Base-by-base conservation (phyloP, 2,113 vertebrate genomes). In the Daubentonia madagascariensis region DNA sequence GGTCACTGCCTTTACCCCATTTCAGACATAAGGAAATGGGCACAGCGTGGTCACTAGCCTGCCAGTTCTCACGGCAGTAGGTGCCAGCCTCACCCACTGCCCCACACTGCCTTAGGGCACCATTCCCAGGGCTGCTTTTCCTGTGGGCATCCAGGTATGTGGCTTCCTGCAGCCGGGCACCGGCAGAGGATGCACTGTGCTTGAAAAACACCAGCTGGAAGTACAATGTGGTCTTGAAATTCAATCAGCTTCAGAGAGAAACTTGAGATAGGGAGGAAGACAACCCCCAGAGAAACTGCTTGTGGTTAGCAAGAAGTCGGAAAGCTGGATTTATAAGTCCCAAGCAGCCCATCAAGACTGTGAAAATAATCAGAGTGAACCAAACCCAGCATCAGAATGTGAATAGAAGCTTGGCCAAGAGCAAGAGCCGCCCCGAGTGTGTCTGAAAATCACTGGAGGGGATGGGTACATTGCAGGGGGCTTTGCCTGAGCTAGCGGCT, bases 401-500 rank as follows among this genome's bases (percentile, higher is more conserved):
- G 65, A 90, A 6, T 16, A 20, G 35, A 68, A 48, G 61, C 9
- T 6, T 14, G 10, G 63, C 43, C 12, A 11, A 59, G 35, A 91
- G 48, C 18, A 22, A 86, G 22, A 40, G 45, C 43, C 0, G 1
- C n/a, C 75, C n/a, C 13, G 6, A 0, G 25, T 0, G 3, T 22
- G 35, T 65, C 50, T 43, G 25, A 14, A 50, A 63, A 61, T 52
- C 85, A 45, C 28, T 0, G 8, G 40, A n/a, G 81, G 8, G 10
- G 11, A 45, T 0, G 0, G 22, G 22, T 0, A 8, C 6, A 18
- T 18, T 0, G 3, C 3, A 61, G 25, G 65, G 32, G 61, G 13
- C 6, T 32, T n/a, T 28, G 16, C 12, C 43, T 57, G 43, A n/a
- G 48, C 75, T 0, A 1, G 13, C 0, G 8, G 45, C n/a, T 32